phyloP scores from a whole-genome alignment of 2,888 invertebrate species.

The Hydrotaea cyrtoneurina region DNA sequence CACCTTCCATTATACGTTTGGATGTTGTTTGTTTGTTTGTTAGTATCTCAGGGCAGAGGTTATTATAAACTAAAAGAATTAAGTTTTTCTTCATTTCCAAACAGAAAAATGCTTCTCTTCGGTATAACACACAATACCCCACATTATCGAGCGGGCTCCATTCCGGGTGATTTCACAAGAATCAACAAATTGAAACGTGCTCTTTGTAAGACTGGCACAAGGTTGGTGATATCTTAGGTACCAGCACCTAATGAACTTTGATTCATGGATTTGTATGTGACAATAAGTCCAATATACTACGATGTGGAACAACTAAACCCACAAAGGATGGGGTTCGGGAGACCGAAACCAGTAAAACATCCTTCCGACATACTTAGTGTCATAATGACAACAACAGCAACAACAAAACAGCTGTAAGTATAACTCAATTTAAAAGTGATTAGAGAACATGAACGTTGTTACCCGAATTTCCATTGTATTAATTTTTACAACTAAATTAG shows the following conservation, averaged over 20 bases:
- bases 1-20: not conserved
- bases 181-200: slow-evolving; percentile 26
- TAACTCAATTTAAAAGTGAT: no score
- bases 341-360: no score
- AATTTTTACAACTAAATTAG: no score
- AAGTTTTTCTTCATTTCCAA: slow-evolving; percentile 13
- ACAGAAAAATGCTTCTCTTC: not conserved
- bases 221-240: slow-evolving; percentile 23
- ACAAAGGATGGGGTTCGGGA: no score
- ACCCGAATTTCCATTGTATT: no score
- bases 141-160: not conserved
- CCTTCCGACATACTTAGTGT: no score
- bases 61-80: slow-evolving; percentile 34
- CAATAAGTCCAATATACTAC: no score
- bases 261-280: slow-evolving; percentile 16
- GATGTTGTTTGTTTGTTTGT: slow-evolving; percentile 6
- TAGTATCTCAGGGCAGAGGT: slow-evolving; percentile 29
- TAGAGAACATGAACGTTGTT: no score
- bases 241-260: slow-evolving; percentile 11
- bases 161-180: not conserved
- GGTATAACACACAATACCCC: slow-evolving; percentile 8
- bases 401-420: no score
- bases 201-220: not conserved
- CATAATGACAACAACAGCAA: no score
- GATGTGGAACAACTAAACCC: no score